phyloP scores from a whole-genome alignment of 2,797 vertebrate species.

The Xerus rutilus region DNA sequence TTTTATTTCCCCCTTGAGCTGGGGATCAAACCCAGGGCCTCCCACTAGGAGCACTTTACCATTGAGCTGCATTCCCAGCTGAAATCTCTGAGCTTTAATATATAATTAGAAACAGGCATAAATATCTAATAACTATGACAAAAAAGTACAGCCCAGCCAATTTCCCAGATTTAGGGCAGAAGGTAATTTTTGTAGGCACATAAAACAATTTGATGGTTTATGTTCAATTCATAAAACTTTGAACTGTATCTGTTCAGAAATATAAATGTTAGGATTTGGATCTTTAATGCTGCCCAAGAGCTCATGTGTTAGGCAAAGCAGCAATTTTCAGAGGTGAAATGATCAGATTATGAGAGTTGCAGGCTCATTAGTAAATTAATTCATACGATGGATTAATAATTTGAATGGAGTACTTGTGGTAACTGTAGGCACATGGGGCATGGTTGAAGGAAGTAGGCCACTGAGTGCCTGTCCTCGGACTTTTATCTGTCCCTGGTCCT shows the following conservation, averaged over 20 bases:
- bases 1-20: not conserved
- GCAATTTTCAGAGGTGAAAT: too few species aligned
- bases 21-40: not conserved
- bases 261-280: not conserved
- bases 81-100: not conserved
- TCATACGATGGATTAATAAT: too few species aligned
- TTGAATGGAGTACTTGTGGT: too few species aligned
- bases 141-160: not conserved
- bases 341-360: too few species aligned
- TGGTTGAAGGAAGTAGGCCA: too few species aligned
- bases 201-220: not conserved
- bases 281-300: too few species aligned
- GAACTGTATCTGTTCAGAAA: not conserved
- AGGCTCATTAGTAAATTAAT: too few species aligned
- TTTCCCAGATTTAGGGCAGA: not conserved
- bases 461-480: too few species aligned
- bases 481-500: too few species aligned
- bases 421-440: too few species aligned
- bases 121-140: constrained; percentile 9
- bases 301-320: too few species aligned
- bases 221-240: not conserved
- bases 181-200: not conserved
- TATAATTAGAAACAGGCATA: not conserved
- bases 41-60: not conserved
- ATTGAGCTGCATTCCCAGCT: not conserved